A percentile compares a stretch with the other conserved stretches of the same genome.
Conservation (phyloP, 2,113 vertebrate species). For the Malurus melanocephalus region DNA sequence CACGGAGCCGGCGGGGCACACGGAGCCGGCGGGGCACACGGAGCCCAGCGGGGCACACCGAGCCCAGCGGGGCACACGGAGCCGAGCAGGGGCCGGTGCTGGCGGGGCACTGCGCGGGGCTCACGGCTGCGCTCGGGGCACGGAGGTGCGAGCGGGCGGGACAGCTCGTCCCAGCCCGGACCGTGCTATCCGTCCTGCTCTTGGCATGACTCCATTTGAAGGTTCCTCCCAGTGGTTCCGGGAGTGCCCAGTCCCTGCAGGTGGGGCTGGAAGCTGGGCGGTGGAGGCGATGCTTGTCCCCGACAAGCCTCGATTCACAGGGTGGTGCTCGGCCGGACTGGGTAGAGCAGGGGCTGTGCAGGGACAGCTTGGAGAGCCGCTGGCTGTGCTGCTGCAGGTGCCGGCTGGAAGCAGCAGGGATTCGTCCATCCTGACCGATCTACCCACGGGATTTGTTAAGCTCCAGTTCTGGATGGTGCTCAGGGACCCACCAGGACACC, state of each 20-base stretch:
- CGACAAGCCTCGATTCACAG: background rate
- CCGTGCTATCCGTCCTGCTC: fast-evolving
- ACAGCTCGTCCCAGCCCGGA: background rate
- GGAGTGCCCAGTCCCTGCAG: background rate
- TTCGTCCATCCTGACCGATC: background rate
- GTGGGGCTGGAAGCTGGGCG: fast-evolving
- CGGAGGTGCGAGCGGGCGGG: background rate
- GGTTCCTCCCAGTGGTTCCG: fast-evolving
- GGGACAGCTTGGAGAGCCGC: background rate
- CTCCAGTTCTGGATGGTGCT: background rate
- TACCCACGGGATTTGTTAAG: background rate
- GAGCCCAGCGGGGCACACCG: too few relatives aligned
- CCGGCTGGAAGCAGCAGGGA: background rate
- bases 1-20: background rate
- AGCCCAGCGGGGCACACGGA: background rate
- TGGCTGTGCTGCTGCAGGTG: fast-evolving
- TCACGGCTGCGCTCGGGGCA: fast-evolving
- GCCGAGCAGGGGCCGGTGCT: fast-evolving
- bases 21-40: background rate
- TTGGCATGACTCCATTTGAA: fast-evolving
- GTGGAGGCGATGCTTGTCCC: background rate
- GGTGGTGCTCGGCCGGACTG: background rate
- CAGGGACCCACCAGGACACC: background rate
- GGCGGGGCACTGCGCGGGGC: background rate
- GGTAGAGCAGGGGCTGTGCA: background rate